phyloP scores from a whole-genome alignment of 1,140 invertebrate species.

The Rhynchophorus ferrugineus region DNA sequence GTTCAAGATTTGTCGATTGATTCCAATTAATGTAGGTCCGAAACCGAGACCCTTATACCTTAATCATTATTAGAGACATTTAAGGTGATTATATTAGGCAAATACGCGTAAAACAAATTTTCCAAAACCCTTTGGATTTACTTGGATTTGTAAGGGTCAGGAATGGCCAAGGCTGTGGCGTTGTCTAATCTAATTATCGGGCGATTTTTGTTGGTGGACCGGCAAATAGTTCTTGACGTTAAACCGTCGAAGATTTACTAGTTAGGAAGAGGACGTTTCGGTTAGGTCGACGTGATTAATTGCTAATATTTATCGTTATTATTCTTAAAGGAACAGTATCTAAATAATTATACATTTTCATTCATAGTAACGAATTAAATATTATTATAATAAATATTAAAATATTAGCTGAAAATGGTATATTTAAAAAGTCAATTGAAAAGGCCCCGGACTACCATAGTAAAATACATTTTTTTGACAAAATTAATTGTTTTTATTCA shows the following conservation, averaged over 20 bases:
- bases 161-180: constrained; percentile 12
- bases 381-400: too few relatives aligned
- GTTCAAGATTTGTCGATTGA: constrained; percentile 10
- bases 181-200: constrained; percentile 19
- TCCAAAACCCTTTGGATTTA: constrained; percentile 11
- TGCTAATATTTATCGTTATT: too few relatives aligned
- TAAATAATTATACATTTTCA: too few relatives aligned
- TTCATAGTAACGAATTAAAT: too few relatives aligned
- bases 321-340: too few relatives aligned
- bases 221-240: constrained; percentile 8
- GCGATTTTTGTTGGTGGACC: constrained; percentile 8
- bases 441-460: too few relatives aligned
- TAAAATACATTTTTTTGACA: too few relatives aligned
- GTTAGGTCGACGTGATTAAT: too few relatives aligned
- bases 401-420: too few relatives aligned
- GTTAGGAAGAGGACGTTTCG: too few relatives aligned
- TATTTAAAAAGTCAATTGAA: too few relatives aligned
- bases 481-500: too few relatives aligned
- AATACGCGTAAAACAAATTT: constrained; percentile 18
- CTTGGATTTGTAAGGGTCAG: constrained; percentile 14
- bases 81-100: constrained; percentile 22
- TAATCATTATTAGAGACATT: constrained; percentile 19
- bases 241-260: background rate
- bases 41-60: constrained; percentile 12
- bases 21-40: constrained; percentile 16